These are phyloP conservation scores for Triops longicaudatus DNA, from an alignment of 1,140 invertebrate species.

Conservation along the genomic window DNA sequence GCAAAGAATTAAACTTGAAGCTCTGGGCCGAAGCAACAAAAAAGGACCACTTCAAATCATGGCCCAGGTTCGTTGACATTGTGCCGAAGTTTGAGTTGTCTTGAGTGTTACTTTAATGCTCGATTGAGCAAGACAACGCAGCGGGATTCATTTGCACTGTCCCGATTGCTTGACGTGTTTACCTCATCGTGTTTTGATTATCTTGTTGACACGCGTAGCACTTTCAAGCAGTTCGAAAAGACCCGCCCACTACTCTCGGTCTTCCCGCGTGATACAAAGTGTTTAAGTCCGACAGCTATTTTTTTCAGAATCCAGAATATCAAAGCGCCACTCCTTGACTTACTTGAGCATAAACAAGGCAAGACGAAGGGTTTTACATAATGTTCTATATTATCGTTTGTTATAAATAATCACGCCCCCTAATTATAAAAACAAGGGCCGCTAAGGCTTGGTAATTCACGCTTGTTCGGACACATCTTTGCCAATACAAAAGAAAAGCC, in stretches of 20 bases:
- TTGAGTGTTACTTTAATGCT: too few relatives aligned
- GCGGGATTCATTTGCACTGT: too few relatives aligned
- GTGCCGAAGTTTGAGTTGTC: not conserved
- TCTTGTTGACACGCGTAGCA: too few relatives aligned
- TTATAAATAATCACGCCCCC: conserved; percentile 15
- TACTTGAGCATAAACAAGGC: too few relatives aligned
- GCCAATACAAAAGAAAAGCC: not conserved
- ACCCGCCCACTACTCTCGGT: not conserved
- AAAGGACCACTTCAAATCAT: not conserved
- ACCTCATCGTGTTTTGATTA: too few relatives aligned
- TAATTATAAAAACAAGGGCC: conserved; percentile 15
- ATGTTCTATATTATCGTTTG: conserved; percentile 8
- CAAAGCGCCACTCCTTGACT: too few relatives aligned
- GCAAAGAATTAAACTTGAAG: not conserved
- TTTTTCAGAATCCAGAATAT: too few relatives aligned
- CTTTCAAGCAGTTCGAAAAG: too few relatives aligned
- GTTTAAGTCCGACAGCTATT: too few relatives aligned
- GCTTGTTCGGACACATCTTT: not conserved
- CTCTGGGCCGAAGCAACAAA: not conserved
- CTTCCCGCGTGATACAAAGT: not conserved
- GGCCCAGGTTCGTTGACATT: not conserved
- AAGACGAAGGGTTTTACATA: not conserved
- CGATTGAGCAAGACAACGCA: too few relatives aligned
- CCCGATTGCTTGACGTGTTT: too few relatives aligned
- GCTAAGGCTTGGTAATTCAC: not conserved